Percentiles rank a stretch among this genome's conserved stretches.
phyloP scores from a whole-genome alignment of 1,140 invertebrate species.

The Holotrichia oblita region DNA sequence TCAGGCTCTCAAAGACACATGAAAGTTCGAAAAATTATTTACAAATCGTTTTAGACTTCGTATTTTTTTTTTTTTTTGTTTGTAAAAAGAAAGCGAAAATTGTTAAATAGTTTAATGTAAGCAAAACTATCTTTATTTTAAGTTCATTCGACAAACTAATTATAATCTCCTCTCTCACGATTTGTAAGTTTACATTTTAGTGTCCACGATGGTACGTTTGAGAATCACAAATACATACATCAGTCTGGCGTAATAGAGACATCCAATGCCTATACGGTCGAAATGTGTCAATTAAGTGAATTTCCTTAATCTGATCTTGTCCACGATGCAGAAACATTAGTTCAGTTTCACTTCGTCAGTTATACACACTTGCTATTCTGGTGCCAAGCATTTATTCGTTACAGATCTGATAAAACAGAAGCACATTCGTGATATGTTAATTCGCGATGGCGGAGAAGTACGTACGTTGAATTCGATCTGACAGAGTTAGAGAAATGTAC shows the following conservation, averaged over 20 bases:
- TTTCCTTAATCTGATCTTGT: slow-evolving; percentile 23
- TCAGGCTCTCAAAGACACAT: no score
- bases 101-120: no score
- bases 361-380: slow-evolving; percentile 19
- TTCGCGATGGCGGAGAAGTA: not conserved
- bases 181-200: not conserved
- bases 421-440: slow-evolving; percentile 23
- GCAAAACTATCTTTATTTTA: no score
- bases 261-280: not conserved
- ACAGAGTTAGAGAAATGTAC: not conserved
- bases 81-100: no score
- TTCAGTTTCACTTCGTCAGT: slow-evolving; percentile 21
- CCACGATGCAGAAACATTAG: slow-evolving; percentile 29
- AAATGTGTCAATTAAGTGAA: slow-evolving; percentile 29
- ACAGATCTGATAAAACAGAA: not conserved
- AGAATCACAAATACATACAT: not conserved
- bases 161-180: no score
- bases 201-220: not conserved
- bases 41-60: no score
- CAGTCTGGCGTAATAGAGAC: slow-evolving; percentile 20
- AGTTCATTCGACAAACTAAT: no score
- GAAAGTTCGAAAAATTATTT: no score
- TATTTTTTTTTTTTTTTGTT: no score
- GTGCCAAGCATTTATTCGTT: slow-evolving; percentile 29
- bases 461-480: not conserved